These are phyloP conservation scores for Mya arenaria DNA, from an alignment of 1,140 invertebrate genomes.

Conservation along the genomic window DNA sequence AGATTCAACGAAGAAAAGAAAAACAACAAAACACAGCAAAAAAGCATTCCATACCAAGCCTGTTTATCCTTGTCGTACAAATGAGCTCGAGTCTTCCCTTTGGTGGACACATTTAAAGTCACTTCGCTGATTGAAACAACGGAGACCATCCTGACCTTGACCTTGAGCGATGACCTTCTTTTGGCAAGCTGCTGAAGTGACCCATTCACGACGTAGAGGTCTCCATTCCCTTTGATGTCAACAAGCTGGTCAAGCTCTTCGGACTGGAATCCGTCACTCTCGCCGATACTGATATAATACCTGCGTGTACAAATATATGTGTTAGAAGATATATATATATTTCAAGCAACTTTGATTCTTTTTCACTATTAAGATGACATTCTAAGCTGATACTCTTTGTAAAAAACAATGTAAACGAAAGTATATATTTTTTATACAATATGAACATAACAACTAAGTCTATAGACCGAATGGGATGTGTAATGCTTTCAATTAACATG, in stretches of 20 bases:
- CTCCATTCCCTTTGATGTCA: constrained; percentile 83
- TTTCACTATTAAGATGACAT: too few relatives aligned
- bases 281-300: constrained; percentile 88
- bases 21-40: too few relatives aligned
- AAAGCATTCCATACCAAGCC: too few relatives aligned
- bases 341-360: too few relatives aligned
- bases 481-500: too few relatives aligned
- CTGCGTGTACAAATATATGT: constrained; percentile 89
- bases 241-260: constrained; percentile 90
- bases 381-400: too few relatives aligned
- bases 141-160: constrained; percentile 89
- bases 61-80: constrained; percentile 93
- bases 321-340: too few relatives aligned
- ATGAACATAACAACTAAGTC: too few relatives aligned
- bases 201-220: constrained; percentile 65
- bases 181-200: constrained; percentile 64
- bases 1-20: too few relatives aligned
- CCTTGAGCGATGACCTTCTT: constrained; percentile 82
- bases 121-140: constrained; percentile 87
- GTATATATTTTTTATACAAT: too few relatives aligned
- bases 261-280: constrained; percentile 87
- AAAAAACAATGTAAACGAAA: too few relatives aligned
- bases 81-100: constrained; percentile 82
- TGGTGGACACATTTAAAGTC: constrained; percentile 69
- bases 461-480: too few relatives aligned